Percentiles rank a stretch among this genome's conserved stretches.
These are phyloP conservation scores for Athalia rosae DNA, from an alignment of 2,888 invertebrate species.

Conservation along the genomic window DNA sequence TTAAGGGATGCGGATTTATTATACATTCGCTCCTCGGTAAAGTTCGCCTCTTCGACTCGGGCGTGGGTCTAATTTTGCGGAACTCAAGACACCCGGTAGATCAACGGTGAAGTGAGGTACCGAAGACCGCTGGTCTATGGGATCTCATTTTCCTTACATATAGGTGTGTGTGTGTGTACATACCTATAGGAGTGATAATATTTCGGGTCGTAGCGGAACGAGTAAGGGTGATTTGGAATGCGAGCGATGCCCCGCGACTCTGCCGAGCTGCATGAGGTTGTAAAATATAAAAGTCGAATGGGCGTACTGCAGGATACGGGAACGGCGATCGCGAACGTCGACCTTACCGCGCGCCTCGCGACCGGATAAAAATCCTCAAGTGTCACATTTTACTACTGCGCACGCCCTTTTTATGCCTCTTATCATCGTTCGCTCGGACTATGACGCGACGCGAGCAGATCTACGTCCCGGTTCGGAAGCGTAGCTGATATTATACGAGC, in stretches of 20 bases:
- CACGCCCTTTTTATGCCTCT: constrained; percentile 28
- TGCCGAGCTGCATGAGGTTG: constrained; percentile 22
- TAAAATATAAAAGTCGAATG: constrained; percentile 38
- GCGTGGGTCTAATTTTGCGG: background rate
- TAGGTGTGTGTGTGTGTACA: too few relatives aligned
- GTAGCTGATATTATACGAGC: constrained; percentile 23
- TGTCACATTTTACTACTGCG: constrained; percentile 57
- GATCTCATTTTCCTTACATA: background rate
- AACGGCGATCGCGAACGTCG: constrained; percentile 33
- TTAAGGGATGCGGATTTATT: background rate
- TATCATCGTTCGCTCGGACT: constrained; percentile 17
- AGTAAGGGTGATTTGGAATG: constrained; percentile 9
- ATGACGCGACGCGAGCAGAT: background rate
- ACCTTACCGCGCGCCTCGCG: constrained; percentile 40
- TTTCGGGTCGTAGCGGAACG: background rate
- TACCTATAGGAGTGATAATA: constrained; percentile 34
- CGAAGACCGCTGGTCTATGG: background rate
- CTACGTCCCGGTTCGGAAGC: constrained; percentile 28
- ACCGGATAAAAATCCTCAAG: constrained; percentile 55
- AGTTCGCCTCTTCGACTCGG: constrained; percentile 6
- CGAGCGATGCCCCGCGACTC: constrained; percentile 30
- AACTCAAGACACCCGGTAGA: constrained; percentile 9
- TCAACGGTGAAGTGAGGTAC: background rate
- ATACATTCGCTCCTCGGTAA: background rate
- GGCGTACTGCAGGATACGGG: background rate